Base-by-base conservation (phyloP, 2,888 invertebrate genomes). In the Metalampra italica region DNA sequence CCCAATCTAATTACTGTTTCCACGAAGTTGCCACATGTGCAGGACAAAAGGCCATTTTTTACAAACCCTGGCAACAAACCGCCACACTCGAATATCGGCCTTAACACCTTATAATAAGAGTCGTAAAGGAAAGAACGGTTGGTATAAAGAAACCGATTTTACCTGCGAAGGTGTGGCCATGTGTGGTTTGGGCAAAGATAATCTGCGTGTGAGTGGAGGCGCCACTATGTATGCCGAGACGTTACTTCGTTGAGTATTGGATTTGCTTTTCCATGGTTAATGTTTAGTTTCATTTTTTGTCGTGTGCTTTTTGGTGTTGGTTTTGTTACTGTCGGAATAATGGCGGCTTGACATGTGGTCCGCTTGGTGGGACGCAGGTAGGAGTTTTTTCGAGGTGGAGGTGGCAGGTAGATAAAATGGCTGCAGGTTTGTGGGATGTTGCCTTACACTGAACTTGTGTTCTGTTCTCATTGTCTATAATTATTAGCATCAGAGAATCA, bases 141-240 rank as follows among this genome's bases (percentile, higher is more conserved):
- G 22, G 5, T 22, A 22, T 22, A 22, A 22, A 5, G 22, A 22
- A 22, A 3, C 22, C n/a, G 1, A 32, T 9, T 9, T 37, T 36
- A 45, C 45, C 45, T 45, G 45, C 29, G 9, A 13, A 45, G 45
- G 45, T 37, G 45, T 38, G 45, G 38, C 38, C 45, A 38, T 37
- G 29, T 38, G 29, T 29, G 29, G 32, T 11, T 32, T 2, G 32
- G 32, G 7, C 32, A 32, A 8, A 9, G 32, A 32, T 22, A 22
- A 8, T 32, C 8, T 11, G 32, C 9, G 32, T 9, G 7, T 32
- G 4, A 32, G 7, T 32, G 8, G 3, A 4, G 11, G 3, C 32
- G 11, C 32, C 8, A 32, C 11, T 32, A 32, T 32, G 8, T 9
- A 32, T 5, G 8, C 32, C 7, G 3, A 32, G 32, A 32, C 32